A percentile compares a stretch with the other conserved stretches of the same genome.
phyloP scores from a whole-genome alignment of 2,113 vertebrate genomes.

The Ceuthmochares aereus region DNA sequence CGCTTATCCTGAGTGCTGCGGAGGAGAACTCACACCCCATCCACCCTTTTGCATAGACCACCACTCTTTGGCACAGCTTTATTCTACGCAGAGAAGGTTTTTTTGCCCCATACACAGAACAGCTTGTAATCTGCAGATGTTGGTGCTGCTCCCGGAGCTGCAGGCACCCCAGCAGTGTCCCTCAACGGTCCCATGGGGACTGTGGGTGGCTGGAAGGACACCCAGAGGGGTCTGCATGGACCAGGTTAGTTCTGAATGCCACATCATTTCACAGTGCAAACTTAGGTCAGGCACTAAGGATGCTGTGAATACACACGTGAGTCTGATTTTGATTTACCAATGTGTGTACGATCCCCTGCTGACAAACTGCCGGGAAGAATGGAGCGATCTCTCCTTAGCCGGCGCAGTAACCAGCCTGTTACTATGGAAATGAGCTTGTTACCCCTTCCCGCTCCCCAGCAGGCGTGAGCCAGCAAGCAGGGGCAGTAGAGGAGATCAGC shows the following conservation, averaged over 20 bases:
- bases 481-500: not conserved
- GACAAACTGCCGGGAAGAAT: not conserved
- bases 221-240: accelerated
- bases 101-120: not conserved
- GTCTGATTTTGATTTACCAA: not conserved
- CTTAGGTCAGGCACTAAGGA: not conserved
- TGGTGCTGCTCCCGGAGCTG: not conserved
- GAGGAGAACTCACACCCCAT: not conserved
- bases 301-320: not conserved
- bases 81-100: not conserved
- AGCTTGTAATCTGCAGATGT: accelerated
- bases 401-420: not conserved
- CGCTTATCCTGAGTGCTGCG: accelerated
- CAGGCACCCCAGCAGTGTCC: accelerated
- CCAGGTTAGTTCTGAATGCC: not conserved
- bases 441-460: not conserved
- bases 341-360: not conserved
- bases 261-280: not conserved
- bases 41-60: not conserved
- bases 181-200: accelerated
- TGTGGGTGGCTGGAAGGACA: not conserved
- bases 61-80: accelerated
- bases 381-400: not conserved
- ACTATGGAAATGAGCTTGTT: conserved; percentile 63
- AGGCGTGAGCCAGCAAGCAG: not conserved